Conservation (phyloP, 2,888 invertebrate genomes). For the Physocephala rufipes region DNA sequence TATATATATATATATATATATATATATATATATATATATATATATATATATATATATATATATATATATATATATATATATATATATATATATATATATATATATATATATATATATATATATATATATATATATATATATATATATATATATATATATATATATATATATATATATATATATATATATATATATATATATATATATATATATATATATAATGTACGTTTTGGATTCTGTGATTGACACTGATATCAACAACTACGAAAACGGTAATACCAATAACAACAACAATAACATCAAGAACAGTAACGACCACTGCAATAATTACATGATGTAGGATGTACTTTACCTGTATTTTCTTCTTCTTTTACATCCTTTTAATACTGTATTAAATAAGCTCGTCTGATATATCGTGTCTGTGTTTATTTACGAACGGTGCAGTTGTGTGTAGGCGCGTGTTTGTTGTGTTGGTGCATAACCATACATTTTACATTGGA, state of each 20-base stretch:
- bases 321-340: neutral
- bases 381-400: neutral
- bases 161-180: too few species aligned
- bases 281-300: conserved; percentile 24
- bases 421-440: conserved; percentile 6
- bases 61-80: too few species aligned
- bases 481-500: too few species aligned
- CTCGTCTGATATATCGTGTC: neutral
- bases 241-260: conserved; percentile 28
- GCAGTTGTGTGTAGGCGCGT: neutral
- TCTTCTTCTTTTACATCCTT: conserved; percentile 18
- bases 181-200: too few species aligned
- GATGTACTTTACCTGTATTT: conserved; percentile 33
- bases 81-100: too few species aligned
- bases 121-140: too few species aligned
- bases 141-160: too few species aligned
- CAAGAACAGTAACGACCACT: conserved; percentile 22
- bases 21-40: too few species aligned
- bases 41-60: too few species aligned
- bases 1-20: too few species aligned
- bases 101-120: too few species aligned
- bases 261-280: conserved; percentile 20
- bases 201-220: too few species aligned
- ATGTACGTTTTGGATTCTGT: neutral
- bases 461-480: conserved; percentile 16